Base-by-base conservation (phyloP, 2,888 invertebrate species). In the Blastobasis adustella region DNA sequence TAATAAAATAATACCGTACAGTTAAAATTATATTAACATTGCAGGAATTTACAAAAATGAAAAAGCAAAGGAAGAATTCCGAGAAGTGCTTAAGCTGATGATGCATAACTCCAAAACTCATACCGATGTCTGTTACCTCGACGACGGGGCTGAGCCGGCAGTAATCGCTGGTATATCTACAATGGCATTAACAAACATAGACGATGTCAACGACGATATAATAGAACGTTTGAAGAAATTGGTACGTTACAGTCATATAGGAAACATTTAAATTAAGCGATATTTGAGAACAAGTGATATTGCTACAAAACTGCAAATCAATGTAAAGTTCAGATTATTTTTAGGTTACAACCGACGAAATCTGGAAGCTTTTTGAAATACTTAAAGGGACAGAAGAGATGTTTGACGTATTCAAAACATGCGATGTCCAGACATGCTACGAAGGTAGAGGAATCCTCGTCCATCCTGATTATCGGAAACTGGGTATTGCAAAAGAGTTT, bases 111-210 rank as follows among this genome's bases (percentile, higher is more conserved):
- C 57, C 4, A 48, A 54, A 4, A 54, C 55, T 37, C 56, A 64
- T 10, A 57, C 60, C 7, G 54, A 61, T 0, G 54, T 74, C 10
- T 79, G 79, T 57, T 73, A 70, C 45, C 44, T 64, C 1, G 77
- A 77, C 40, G 65, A 67, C 6, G 63, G 56, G 3, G 64, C 59
- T 4, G 42, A 46, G 45, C 57, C 61, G 6, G 63, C 59, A 4
- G 54, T 66, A 6, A 57, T 77, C 3, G 49, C 73, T 36, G 78
- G 71, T 4, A 69, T 65, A 5, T 63, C 67, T 7, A 51, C 67
- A 9, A 50, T 71, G 53, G 23, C 51, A 4, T 23, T 73, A 6
- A 47, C 45, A 7, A 58, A 51, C 0, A 59, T 58, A 49, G 50
- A 61, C 5, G 57, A 63, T 9, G 54, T 55, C 9, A 54, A 57